These are phyloP conservation scores for Camptogramma bilineatum DNA, from an alignment of 2,888 invertebrate species.

Conservation along the genomic window DNA sequence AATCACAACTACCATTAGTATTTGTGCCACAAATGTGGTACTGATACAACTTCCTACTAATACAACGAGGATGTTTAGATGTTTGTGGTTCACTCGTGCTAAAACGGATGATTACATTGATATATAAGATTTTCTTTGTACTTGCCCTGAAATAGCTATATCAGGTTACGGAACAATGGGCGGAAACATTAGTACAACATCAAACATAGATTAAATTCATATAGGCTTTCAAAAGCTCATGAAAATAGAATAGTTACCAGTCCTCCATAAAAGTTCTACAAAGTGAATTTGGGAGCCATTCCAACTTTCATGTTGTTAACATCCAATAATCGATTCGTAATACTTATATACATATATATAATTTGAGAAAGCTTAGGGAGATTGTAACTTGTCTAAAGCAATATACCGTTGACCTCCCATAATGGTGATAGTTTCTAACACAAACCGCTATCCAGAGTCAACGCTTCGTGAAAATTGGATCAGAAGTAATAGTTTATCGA, in stretches of 20 bases:
- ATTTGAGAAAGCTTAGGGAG: not conserved
- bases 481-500: too few relatives aligned
- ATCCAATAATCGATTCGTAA: not conserved
- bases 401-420: not conserved
- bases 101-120: too few relatives aligned
- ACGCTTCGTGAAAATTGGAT: not conserved
- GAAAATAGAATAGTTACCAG: not conserved
- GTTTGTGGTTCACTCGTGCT: too few relatives aligned
- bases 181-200: not conserved
- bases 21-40: not conserved
- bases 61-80: not conserved
- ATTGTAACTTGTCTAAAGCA: not conserved
- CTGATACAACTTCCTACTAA: not conserved
- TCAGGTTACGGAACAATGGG: not conserved
- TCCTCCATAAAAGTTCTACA: not conserved
- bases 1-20: not conserved
- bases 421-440: conserved; percentile 5
- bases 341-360: not conserved
- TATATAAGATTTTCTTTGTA: too few relatives aligned
- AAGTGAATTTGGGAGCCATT: not conserved
- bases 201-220: not conserved
- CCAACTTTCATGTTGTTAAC: not conserved
- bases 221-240: not conserved
- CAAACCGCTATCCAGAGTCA: conserved; percentile 4
- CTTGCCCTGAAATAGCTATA: not conserved